Conservation (phyloP, 2,113 vertebrate genomes). For the Pterocles burchelli region DNA sequence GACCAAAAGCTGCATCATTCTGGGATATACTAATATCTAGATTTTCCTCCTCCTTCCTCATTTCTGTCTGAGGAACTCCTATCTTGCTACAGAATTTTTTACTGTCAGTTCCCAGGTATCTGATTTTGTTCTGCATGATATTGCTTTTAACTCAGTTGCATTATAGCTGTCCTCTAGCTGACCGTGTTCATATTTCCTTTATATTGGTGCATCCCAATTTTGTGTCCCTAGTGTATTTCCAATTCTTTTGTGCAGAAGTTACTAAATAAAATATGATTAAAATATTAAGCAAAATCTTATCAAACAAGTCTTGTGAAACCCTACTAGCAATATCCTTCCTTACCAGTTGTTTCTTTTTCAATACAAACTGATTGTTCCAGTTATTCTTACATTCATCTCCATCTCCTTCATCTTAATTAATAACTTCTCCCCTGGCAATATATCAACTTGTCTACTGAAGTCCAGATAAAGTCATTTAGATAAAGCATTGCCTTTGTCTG, state of each 20-base stretch:
- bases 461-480: constrained; percentile 2
- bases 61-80: neutral
- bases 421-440: neutral
- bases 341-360: neutral
- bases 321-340: neutral
- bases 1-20: neutral
- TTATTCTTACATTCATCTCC: neutral
- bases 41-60: neutral
- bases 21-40: neutral
- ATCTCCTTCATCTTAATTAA: constrained; percentile 28
- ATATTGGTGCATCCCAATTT: neutral
- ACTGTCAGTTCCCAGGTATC: neutral
- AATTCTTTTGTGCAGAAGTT: neutral
- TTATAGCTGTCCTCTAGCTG: neutral
- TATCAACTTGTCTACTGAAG: neutral
- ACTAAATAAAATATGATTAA: neutral
- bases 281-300: neutral
- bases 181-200: neutral
- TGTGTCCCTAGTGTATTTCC: neutral
- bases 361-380: neutral
- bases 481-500: neutral
- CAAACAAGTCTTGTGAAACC: neutral
- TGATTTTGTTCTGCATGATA: neutral
- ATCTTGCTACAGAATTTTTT: neutral
- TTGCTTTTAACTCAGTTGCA: neutral